Conservation (phyloP, 2,797 vertebrate species). For the Gymnodraco acuticeps region DNA sequence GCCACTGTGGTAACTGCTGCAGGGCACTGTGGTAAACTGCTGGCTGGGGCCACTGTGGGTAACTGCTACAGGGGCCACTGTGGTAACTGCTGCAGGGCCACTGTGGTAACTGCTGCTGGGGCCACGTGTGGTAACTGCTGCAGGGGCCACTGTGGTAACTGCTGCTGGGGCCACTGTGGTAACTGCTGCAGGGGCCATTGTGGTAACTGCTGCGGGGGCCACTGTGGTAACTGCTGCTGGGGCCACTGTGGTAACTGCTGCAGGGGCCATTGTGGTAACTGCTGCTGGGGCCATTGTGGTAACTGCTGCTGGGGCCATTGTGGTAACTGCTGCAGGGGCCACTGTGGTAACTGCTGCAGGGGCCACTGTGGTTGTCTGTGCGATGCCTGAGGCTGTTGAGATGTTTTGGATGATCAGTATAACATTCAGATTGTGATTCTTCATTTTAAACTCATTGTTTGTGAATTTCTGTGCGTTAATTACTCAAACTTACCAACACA, state of each 20-base stretch:
- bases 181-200: background rate
- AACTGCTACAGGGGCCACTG: background rate
- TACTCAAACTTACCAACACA: constrained; percentile 14
- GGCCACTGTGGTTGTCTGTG: background rate
- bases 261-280: background rate
- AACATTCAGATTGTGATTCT: background rate
- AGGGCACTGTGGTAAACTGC: background rate
- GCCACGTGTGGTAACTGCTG: background rate
- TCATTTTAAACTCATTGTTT: background rate
- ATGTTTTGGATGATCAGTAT: background rate
- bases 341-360: background rate
- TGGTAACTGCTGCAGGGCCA: background rate
- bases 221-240: background rate
- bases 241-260: fast-evolving
- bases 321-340: background rate
- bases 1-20: background rate
- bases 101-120: background rate
- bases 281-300: background rate
- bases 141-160: background rate
- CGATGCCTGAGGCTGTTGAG: background rate
- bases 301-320: background rate
- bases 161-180: background rate
- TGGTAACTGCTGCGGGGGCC: fast-evolving
- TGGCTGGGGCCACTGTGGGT: background rate
- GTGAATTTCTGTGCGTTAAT: no score